These are phyloP conservation scores for Chionis minor DNA, from an alignment of 2,113 vertebrate genomes.

Conservation along the genomic window DNA sequence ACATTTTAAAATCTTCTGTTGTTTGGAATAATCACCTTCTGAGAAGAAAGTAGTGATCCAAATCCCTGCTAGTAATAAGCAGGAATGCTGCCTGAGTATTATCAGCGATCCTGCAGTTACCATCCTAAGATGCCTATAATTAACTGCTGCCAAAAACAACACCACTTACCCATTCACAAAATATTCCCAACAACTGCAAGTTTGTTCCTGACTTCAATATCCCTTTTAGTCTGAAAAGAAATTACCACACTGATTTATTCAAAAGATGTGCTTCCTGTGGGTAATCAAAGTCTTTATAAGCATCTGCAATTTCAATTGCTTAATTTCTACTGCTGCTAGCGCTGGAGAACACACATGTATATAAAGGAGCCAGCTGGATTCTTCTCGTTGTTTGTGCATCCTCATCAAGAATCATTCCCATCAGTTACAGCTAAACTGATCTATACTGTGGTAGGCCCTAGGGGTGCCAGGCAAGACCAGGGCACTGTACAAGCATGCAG, in stretches of 20 bases:
- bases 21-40: not conserved
- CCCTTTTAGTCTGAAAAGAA: constrained; percentile 36
- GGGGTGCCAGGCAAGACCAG: not conserved
- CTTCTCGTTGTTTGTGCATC: not conserved
- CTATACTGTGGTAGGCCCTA: not conserved
- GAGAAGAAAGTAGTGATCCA: constrained; percentile 28
- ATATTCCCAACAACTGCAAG: constrained; percentile 46
- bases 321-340: not conserved
- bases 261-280: constrained; percentile 49
- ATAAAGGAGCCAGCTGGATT: constrained; percentile 29
- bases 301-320: constrained; percentile 26
- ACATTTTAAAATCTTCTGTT: not conserved
- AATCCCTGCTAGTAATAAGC: constrained; percentile 20
- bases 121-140: constrained; percentile 2
- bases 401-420: constrained; percentile 13
- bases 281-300: constrained; percentile 48
- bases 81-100: constrained; percentile 16
- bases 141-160: constrained; percentile 46
- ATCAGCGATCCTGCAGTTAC: constrained; percentile 38
- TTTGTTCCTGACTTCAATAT: constrained; percentile 52
- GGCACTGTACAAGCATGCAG: not conserved
- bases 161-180: constrained; percentile 13
- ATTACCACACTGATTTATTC: constrained; percentile 42
- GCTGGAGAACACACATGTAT: not conserved
- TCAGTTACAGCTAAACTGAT: constrained; percentile 1